phyloP scores from a whole-genome alignment of 2,888 invertebrate species.

The Volucella inanis region DNA sequence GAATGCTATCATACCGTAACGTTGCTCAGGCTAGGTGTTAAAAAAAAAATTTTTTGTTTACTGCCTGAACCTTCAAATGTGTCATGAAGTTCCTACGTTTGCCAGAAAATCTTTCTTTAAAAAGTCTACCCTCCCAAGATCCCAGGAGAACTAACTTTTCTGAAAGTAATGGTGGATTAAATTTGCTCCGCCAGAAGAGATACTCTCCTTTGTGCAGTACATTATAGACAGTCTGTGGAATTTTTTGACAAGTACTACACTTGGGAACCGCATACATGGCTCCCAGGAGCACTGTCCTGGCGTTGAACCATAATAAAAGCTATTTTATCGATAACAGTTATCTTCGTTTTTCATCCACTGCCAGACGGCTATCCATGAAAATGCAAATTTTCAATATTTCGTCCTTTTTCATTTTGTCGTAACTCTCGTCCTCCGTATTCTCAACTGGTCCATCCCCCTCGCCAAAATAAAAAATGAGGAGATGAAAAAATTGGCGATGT shows the following conservation, averaged over 20 bases:
- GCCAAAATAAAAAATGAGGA: not conserved
- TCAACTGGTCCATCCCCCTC: not conserved
- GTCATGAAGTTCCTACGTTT: no score
- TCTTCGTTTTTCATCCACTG: slow-evolving; percentile 15
- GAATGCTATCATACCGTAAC: no score
- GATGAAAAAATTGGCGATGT: slow-evolving; percentile 10
- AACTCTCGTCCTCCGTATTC: not conserved
- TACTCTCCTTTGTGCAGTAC: no score
- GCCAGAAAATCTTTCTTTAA: no score
- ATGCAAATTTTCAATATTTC: slow-evolving; percentile 34
- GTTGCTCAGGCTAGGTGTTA: no score
- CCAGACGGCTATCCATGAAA: slow-evolving; percentile 51
- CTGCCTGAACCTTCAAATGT: no score
- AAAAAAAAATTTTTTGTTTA: no score
- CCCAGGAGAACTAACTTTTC: no score
- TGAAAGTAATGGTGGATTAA: no score
- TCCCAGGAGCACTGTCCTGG: slow-evolving; percentile 25
- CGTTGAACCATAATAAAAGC: slow-evolving; percentile 30
- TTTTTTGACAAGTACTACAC: not conserved
- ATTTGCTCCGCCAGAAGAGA: no score
- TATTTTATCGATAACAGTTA: slow-evolving; percentile 38
- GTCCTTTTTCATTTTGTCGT: slow-evolving; percentile 2
- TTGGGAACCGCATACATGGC: not conserved
- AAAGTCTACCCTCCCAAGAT: no score
- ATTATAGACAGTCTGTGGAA: not conserved